Conservation (phyloP, 2,888 invertebrate species). For the Barypeithes pellucidus region DNA sequence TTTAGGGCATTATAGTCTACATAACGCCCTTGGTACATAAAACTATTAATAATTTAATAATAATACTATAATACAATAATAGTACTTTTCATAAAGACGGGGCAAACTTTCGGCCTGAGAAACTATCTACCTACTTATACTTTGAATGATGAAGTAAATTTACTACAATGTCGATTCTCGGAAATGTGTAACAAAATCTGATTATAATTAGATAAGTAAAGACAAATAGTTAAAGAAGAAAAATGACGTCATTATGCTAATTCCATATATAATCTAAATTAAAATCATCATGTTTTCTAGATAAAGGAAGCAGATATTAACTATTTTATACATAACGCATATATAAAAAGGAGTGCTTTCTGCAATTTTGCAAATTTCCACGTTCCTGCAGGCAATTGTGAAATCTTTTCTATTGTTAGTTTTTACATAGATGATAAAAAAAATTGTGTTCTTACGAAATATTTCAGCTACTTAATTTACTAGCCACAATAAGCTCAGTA, state of each 20-base stretch:
- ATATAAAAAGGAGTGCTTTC: not conserved
- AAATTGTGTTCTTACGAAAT: not conserved
- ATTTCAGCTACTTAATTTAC: not conserved
- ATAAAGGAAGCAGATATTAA: not conserved
- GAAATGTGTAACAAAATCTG: not conserved
- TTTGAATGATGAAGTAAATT: not conserved
- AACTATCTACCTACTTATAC: too few species aligned
- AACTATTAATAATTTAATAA: too few species aligned
- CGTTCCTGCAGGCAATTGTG: not conserved
- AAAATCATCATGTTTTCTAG: constrained; percentile 7
- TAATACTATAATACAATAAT: too few species aligned
- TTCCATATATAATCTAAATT: not conserved
- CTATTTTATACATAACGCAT: not conserved
- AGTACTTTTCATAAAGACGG: too few species aligned
- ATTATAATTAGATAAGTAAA: not conserved
- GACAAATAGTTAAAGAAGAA: not conserved
- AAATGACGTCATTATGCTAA: not conserved
- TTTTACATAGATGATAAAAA: constrained; percentile 5
- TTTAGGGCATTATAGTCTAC: too few species aligned
- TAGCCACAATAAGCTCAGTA: too few species aligned
- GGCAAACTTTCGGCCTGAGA: too few species aligned
- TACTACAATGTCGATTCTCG: too few species aligned
- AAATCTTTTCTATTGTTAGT: not conserved
- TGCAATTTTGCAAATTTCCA: constrained; percentile 15
- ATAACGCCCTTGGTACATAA: too few species aligned